A percentile compares a stretch with the other conserved stretches of the same genome.
Conservation (phyloP, 2,113 vertebrate species). For the Eublepharis macularius region DNA sequence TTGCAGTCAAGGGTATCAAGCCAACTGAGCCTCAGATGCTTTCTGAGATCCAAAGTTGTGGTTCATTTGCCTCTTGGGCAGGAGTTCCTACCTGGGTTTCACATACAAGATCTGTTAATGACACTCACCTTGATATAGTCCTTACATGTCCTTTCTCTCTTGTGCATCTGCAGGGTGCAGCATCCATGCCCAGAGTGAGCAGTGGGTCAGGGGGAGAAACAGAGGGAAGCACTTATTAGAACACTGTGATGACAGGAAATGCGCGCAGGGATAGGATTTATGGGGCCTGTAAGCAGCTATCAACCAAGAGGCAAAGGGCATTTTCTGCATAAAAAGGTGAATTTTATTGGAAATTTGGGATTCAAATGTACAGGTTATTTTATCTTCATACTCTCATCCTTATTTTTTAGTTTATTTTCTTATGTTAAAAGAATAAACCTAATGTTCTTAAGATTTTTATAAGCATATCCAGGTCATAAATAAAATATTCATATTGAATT, state of each 20-base stretch:
- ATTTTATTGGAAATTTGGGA: not conserved
- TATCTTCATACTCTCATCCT: not conserved
- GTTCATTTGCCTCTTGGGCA: not conserved
- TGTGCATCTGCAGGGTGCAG: slow-evolving; percentile 83
- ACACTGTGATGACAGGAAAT: not conserved
- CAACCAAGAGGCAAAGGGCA: not conserved
- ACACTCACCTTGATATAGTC: slow-evolving; percentile 92
- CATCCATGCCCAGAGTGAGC: not conserved
- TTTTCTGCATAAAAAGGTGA: not conserved
- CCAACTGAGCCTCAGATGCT: not conserved
- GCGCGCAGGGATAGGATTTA: not conserved
- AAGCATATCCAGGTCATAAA: not conserved
- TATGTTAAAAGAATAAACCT: not conserved
- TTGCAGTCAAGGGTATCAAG: not conserved
- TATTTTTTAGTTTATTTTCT: not conserved
- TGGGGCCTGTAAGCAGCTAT: not conserved
- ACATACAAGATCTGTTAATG: too few species aligned
- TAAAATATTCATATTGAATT: not conserved
- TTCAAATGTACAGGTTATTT: not conserved
- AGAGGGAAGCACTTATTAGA: not conserved
- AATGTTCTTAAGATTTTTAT: not conserved
- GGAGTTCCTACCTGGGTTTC: not conserved
- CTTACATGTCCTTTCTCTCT: slow-evolving; percentile 90
- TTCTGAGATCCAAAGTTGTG: not conserved
- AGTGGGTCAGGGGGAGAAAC: not conserved